Evolutionary conservation across 2,113 vertebrate genomes (phyloP).

Genomic region (Climacteris rufus): DNA sequence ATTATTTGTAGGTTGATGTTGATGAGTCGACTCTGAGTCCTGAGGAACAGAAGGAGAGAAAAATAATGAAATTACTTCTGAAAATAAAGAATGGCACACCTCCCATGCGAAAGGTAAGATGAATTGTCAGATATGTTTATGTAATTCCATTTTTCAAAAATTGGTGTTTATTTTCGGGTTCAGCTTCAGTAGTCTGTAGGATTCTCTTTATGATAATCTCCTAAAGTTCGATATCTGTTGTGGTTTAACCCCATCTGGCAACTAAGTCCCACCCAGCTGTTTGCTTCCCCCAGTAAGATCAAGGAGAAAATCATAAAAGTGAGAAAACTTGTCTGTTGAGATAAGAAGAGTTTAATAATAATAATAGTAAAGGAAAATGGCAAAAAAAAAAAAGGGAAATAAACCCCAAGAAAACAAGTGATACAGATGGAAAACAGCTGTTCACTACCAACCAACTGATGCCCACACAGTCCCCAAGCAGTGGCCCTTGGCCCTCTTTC

Average conservation of each 20-base stretch:
- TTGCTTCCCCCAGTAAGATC: neutral
- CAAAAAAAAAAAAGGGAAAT: neutral
- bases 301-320: neutral
- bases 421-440: neutral
- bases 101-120: slow-evolving; percentile 93
- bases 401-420: neutral
- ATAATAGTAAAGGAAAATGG: neutral
- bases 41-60: slow-evolving; percentile 97
- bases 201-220: neutral
- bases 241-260: neutral
- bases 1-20: slow-evolving; percentile 87
- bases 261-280: neutral
- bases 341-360: neutral
- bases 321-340: too few relatives aligned
- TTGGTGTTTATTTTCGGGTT: neutral
- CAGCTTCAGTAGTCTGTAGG: neutral
- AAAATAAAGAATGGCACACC: slow-evolving; percentile 99
- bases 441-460: neutral
- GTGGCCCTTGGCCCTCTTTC: neutral
- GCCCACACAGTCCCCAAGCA: neutral
- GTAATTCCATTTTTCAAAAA: neutral
- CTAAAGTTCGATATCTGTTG: neutral
- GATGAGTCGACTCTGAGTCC: slow-evolving; percentile 97
- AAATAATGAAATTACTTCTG: slow-evolving; percentile 98
- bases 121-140: neutral